Percentiles rank a stretch among this genome's conserved stretches.
Conservation (phyloP, 2,113 vertebrate species). For the Nicator chloris region DNA sequence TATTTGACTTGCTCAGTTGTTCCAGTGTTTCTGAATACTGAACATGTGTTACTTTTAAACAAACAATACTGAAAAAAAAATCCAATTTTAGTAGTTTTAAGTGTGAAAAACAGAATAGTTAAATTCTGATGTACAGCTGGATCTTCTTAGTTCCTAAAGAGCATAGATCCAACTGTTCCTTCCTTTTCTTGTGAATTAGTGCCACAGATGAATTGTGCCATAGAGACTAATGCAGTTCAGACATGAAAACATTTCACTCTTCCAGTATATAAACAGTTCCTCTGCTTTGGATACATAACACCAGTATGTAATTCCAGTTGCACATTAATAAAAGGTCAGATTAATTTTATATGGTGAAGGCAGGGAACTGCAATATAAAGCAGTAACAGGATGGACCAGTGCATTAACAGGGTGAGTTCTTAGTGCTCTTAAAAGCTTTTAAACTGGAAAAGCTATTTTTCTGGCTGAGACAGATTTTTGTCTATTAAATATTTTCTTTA, state of each 20-base stretch:
- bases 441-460: not conserved
- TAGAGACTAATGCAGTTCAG: not conserved
- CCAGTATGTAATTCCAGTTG: not conserved
- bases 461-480: not conserved
- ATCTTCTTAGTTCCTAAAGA: not conserved
- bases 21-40: not conserved
- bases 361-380: not conserved
- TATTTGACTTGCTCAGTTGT: not conserved
- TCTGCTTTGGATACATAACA: not conserved
- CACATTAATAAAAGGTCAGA: constrained; percentile 10
- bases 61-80: not conserved
- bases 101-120: not conserved
- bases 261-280: not conserved
- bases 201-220: not conserved
- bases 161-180: not conserved
- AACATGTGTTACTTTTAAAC: not conserved
- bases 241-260: not conserved
- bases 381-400: not conserved
- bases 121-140: not conserved
- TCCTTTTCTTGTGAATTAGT: not conserved
- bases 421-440: not conserved
- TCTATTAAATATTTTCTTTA: constrained; percentile 2
- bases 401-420: not conserved
- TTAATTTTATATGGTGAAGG: constrained; percentile 10
- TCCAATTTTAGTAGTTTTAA: not conserved